Base-by-base conservation (phyloP, 2,113 vertebrate genomes). In the Acrocephalus arundinaceus region DNA sequence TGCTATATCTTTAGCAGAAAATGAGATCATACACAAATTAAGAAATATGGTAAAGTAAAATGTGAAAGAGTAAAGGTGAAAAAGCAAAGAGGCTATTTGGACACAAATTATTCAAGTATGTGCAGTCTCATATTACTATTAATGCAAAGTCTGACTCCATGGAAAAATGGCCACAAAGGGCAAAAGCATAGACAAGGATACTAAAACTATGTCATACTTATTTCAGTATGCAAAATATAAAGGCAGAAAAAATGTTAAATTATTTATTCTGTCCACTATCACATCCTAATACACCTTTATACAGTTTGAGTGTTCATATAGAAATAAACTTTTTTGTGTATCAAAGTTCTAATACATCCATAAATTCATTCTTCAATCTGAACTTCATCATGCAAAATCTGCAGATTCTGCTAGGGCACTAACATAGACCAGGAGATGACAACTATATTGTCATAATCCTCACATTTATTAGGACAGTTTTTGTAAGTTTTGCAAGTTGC, bases 401-500 rank as follows among this genome's bases (percentile, higher is more conserved):
- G 35, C 31, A 78, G 73, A 83, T 84, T 94, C 79, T 54, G 11
- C 70, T 74, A 76, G 37, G 54, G 52, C 46, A 57, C 71, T 95
- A 81, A 75, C 67, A 70, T 65, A 90, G 81, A 55, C 85, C 85
- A 94, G 62, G 54, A 91, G 63, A 84, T 89, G 24, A 94, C 78
- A 94, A 94, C 97, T 76, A 79, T 62, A 68, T 93, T 92, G 48
- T 87, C 72, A 87, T 41, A 71, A 90, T 85, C 54, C 78, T 95
- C 91, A 85, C 80, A 92, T 96, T 96, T 89, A 91, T 95, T 91
- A 67, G 51, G 41, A 55, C 41, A 88, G 54, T 55, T 82, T 93
- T 93, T 94, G 65, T 90, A 94, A 89, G 22, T 97, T 97, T 93
- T 96, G 79, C 79, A 95, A 91, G 80, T 85, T 97, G 28, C 72